Evolutionary conservation across 2,888 invertebrate species (phyloP).

Genomic region (Spodoptera exigua): DNA sequence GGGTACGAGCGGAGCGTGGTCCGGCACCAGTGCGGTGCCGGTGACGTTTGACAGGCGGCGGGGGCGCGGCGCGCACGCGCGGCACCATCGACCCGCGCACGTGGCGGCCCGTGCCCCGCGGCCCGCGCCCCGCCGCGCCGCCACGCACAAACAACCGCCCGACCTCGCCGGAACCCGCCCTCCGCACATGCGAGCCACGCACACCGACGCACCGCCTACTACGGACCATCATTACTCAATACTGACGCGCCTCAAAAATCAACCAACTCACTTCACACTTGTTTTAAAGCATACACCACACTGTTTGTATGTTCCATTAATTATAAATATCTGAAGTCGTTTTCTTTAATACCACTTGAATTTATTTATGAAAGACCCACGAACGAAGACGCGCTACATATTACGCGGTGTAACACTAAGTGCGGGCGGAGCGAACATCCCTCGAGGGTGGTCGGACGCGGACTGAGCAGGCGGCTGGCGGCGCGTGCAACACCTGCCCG

Average conservation of each 20-base stretch:
- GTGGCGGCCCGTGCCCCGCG: constrained; percentile 76
- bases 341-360: not conserved
- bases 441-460: constrained; percentile 64
- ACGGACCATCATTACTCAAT: constrained; percentile 42
- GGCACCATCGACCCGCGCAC: constrained; percentile 83
- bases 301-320: constrained; percentile 6
- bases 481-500: constrained; percentile 79
- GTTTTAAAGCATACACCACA: constrained; percentile 37
- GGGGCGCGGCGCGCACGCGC: constrained; percentile 73
- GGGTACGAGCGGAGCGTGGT: constrained; percentile 38
- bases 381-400: constrained; percentile 11
- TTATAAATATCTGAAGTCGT: not conserved
- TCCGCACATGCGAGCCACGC: constrained; percentile 36
- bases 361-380: not conserved
- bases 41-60: constrained; percentile 69
- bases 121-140: constrained; percentile 73
- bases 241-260: constrained; percentile 29
- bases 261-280: constrained; percentile 47
- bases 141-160: constrained; percentile 67
- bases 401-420: constrained; percentile 14
- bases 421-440: constrained; percentile 58
- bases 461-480: constrained; percentile 60
- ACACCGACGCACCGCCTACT: constrained; percentile 42
- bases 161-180: constrained; percentile 41
- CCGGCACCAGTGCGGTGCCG: constrained; percentile 47